Evolutionary conservation across 2,888 invertebrate genomes (phyloP).

Genomic region (Euzetes globulus): DNA sequence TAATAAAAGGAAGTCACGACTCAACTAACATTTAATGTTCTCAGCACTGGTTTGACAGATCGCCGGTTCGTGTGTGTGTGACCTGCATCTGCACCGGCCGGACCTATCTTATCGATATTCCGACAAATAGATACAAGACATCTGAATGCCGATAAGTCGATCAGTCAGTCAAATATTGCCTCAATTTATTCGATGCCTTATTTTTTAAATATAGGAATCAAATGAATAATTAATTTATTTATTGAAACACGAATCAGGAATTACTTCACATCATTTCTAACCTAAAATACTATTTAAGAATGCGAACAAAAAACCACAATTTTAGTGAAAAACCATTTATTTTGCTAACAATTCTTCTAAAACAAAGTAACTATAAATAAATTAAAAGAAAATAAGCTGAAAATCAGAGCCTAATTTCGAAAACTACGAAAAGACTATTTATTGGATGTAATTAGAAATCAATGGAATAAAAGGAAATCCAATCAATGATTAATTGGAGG

Average conservation of each 20-base stretch:
- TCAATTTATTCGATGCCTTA: not conserved
- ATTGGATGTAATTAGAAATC: no score
- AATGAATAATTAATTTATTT: not conserved
- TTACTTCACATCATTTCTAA: not conserved
- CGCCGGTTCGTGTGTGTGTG: no score
- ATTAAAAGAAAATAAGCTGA: no score
- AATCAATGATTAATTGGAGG: no score
- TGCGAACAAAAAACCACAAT: no score
- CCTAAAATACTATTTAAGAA: no score
- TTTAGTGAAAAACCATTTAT: no score
- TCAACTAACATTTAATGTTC: not conserved
- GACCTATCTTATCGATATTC: not conserved
- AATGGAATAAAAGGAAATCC: no score
- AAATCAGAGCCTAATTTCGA: no score
- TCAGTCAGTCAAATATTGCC: not conserved
- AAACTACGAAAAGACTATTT: no score
- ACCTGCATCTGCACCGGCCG: not conserved
- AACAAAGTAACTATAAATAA: no score
- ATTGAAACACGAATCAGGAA: not conserved
- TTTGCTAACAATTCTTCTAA: no score
- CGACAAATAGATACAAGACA: not conserved
- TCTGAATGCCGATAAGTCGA: not conserved
- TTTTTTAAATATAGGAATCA: not conserved
- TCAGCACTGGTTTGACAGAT: not conserved
- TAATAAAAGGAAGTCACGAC: conserved; percentile 11